phyloP scores from a whole-genome alignment of 2,797 vertebrate species.

The Danio albolineatus region DNA sequence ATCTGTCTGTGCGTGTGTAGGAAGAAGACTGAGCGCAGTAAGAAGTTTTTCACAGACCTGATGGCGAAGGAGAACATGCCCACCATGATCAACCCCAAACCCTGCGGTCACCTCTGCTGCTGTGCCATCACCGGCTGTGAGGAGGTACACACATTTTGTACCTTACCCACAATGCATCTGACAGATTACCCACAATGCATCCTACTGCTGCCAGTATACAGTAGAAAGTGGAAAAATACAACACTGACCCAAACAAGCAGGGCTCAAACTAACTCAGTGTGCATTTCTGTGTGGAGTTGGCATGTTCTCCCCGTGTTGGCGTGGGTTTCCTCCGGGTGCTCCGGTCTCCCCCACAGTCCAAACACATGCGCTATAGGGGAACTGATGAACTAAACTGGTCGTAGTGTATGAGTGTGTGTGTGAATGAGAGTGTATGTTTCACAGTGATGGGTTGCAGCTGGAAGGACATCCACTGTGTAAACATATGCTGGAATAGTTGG shows the following conservation, averaged over 20 bases:
- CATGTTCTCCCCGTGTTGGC: no score
- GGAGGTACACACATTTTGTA: conserved; percentile 85
- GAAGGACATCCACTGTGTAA: no score
- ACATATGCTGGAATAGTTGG: no score
- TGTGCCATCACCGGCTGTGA: conserved; percentile 92
- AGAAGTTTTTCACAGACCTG: conserved; percentile 93
- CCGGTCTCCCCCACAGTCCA: no score
- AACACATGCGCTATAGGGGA: no score
- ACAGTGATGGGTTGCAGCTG: no score
- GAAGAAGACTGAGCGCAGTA: conserved; percentile 94
- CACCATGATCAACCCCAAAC: conserved; percentile 96
- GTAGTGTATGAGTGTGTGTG: no score
- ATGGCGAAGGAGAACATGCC: conserved; percentile 90
- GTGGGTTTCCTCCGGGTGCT: no score
- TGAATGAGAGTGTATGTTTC: no score
- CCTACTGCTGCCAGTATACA: neutral
- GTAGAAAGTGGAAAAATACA: neutral
- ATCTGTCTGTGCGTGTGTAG: conserved; percentile 70
- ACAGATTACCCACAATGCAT: neutral
- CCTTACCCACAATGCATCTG: conserved; percentile 33
- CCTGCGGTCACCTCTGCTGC: conserved; percentile 95
- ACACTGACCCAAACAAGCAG: neutral
- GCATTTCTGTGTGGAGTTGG: no score
- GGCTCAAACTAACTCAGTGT: no score
- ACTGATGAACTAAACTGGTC: no score